phyloP scores from a whole-genome alignment of 2,797 vertebrate species.

The Sylvilagus floridanus region DNA sequence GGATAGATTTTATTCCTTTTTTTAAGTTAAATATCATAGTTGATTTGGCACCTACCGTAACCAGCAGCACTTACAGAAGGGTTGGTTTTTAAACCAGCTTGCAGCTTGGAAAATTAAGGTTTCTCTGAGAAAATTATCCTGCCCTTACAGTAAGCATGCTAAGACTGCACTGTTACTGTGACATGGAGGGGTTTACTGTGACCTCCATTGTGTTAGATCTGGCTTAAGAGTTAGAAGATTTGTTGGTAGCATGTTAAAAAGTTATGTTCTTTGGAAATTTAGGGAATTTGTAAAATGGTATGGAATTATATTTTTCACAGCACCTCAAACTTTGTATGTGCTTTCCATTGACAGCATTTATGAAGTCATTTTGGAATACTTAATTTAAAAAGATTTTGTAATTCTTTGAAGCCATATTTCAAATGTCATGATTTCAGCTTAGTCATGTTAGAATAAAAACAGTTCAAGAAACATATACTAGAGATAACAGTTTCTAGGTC shows the following conservation, averaged over 20 bases:
- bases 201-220: not conserved
- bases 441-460: constrained; percentile 81
- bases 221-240: constrained; percentile 46
- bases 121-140: not conserved
- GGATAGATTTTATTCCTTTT: not conserved
- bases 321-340: not conserved
- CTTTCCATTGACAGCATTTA: constrained; percentile 18
- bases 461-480: constrained; percentile 70
- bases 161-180: not conserved
- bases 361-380: constrained; percentile 58
- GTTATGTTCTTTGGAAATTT: not conserved
- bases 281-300: constrained; percentile 25
- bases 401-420: constrained; percentile 72
- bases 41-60: constrained; percentile 47
- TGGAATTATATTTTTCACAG: constrained; percentile 54
- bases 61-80: not conserved
- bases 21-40: constrained; percentile 44
- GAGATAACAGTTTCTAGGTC: constrained; percentile 83
- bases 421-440: constrained; percentile 69
- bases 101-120: constrained; percentile 42
- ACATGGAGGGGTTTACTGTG: constrained; percentile 54
- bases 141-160: constrained; percentile 29
- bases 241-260: constrained; percentile 25
- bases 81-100: constrained; percentile 50
- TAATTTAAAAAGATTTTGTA: constrained; percentile 56